These are phyloP conservation scores for Anarrhichthys ocellatus DNA, from an alignment of 2,113 vertebrate genomes.

Conservation along the genomic window DNA sequence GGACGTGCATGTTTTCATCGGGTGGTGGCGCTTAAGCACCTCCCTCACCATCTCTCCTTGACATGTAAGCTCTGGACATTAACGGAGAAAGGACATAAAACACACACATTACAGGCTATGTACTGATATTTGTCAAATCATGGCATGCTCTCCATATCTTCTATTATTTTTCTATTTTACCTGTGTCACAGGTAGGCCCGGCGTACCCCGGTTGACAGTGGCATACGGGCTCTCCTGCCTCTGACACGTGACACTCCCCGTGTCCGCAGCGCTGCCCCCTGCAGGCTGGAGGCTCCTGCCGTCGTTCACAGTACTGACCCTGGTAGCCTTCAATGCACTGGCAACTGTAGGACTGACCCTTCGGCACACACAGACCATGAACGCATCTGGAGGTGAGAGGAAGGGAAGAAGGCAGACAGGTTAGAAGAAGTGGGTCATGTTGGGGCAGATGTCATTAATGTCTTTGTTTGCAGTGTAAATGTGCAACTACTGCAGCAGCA, in stretches of 20 bases:
- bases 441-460: neutral
- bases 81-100: neutral
- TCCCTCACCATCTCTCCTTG: slow-evolving; percentile 92
- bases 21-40: slow-evolving; percentile 90
- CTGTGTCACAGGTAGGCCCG: slow-evolving; percentile 89
- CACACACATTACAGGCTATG: neutral
- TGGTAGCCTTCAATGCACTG: slow-evolving; percentile 90
- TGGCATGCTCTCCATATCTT: accelerated
- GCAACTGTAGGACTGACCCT: slow-evolving; percentile 87
- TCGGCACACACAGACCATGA: slow-evolving; percentile 86
- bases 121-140: neutral
- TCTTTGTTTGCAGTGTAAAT: neutral
- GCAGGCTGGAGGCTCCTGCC: slow-evolving; percentile 88
- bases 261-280: slow-evolving; percentile 88
- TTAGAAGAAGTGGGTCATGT: neutral
- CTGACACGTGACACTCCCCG: slow-evolving; percentile 89
- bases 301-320: slow-evolving; percentile 89
- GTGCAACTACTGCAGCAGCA: neutral
- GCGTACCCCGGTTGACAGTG: slow-evolving; percentile 88
- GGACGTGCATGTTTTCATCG: slow-evolving; percentile 87
- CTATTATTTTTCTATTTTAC: slow-evolving; percentile 71
- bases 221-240: slow-evolving; percentile 87
- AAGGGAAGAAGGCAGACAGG: neutral
- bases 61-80: slow-evolving; percentile 86
- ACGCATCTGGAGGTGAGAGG: slow-evolving; percentile 84